Evolutionary conservation across 2,113 vertebrate species (phyloP).

Genomic region (Ciconia stormi): DNA sequence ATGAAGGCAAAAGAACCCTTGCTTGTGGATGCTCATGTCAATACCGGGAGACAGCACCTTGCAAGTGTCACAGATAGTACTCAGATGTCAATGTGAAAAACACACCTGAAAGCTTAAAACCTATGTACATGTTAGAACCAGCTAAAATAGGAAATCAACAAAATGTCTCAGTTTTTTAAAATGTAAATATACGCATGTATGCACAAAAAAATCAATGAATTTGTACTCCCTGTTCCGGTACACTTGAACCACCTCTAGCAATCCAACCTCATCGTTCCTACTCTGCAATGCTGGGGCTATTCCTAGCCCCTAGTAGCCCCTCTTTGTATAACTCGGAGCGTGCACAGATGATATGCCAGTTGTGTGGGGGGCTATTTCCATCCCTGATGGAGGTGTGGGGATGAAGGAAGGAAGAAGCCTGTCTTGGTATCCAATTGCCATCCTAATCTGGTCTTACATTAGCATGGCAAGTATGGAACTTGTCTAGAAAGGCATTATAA

Average conservation of each 20-base stretch:
- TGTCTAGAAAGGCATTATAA: background rate
- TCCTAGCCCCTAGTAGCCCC: background rate
- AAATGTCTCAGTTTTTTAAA: background rate
- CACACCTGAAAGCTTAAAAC: background rate
- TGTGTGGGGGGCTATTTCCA: background rate
- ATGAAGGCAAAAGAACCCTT: background rate
- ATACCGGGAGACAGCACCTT: background rate
- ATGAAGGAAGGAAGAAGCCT: background rate
- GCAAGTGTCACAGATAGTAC: too few species aligned
- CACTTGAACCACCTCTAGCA: background rate
- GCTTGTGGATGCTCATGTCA: background rate
- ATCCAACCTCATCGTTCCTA: background rate
- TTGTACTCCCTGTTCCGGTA: background rate
- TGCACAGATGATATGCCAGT: background rate
- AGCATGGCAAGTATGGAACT: background rate
- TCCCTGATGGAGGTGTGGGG: background rate
- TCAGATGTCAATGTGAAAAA: background rate
- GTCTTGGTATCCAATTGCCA: background rate
- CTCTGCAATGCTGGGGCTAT: background rate
- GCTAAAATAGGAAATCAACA: background rate
- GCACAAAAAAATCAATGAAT: background rate
- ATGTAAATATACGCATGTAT: too few species aligned
- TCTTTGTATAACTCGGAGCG: rapidly evolving
- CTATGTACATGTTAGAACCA: too few species aligned
- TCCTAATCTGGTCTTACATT: background rate